Conservation (phyloP, 2,888 invertebrate species). For the Gastrophysa polygoni region DNA sequence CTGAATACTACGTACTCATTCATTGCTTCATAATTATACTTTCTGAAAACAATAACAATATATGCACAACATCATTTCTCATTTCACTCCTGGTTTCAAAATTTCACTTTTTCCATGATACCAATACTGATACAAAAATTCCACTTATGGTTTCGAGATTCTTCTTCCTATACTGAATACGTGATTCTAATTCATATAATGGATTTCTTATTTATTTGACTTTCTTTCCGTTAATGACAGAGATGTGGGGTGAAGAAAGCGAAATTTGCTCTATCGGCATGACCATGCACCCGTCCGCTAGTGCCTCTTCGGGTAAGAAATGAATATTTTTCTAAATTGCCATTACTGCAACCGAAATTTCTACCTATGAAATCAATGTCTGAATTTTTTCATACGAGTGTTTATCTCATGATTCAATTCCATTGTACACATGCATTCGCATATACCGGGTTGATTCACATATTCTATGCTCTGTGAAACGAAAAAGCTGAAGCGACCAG, state of each 20-base stretch:
- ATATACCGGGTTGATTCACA: too few species aligned
- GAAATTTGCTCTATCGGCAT: conserved; percentile 88
- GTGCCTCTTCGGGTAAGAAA: conserved; percentile 74
- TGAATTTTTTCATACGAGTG: too few species aligned
- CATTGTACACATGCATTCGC: too few species aligned
- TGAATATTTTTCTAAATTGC: not conserved
- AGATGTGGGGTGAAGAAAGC: conserved; percentile 73
- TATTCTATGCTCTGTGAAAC: too few species aligned
- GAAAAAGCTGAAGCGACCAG: too few species aligned
- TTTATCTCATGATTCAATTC: too few species aligned
- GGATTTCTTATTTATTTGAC: not conserved
- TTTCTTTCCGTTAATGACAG: not conserved
- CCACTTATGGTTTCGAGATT: not conserved
- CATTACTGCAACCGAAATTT: too few species aligned
- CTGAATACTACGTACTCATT: not conserved
- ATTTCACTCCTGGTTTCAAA: conserved; percentile 6
- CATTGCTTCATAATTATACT: too few species aligned
- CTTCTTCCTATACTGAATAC: too few species aligned
- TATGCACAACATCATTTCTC: too few species aligned
- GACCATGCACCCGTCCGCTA: conserved; percentile 75
- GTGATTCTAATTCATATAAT: not conserved
- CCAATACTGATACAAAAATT: not conserved
- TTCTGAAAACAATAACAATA: too few species aligned
- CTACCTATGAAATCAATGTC: too few species aligned
- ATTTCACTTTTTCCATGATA: not conserved